Base-by-base conservation (phyloP, 2,113 vertebrate genomes). In the Micronycteris hirsuta region DNA sequence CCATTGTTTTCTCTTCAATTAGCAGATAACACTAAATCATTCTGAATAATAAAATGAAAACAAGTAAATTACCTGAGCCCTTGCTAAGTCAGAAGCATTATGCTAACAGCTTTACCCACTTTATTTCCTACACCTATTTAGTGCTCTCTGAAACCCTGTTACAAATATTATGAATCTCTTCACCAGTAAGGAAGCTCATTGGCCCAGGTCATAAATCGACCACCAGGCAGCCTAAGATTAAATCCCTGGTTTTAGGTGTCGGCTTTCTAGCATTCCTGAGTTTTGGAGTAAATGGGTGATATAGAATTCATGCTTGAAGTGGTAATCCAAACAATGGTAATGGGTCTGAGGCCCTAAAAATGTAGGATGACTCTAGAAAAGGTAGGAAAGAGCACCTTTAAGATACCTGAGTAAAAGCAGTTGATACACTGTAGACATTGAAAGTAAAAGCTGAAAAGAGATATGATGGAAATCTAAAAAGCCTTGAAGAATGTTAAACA, bases 21-120 rank as follows among this genome's bases (percentile, higher is more conserved):
- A 86, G 17, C 28, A 90, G 33, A 78, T 86, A 70, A 76, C 31
- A 49, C 38, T 56, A 52, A 71, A n/a, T 49, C 52, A 78, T 82
- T 94, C 47, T 74, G 41, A 96, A 70, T 76, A 91, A 91, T 58
- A 73, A 93, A 93, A 74, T 41, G 76, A 81, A 86, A 77, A 82
- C 31, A 77, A 71, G 10, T 83, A 67, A 77, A 93, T 83, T 78
- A 36, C 28, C 33, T 76, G 38, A 86, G 74, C 12, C 80, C 43
- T 49, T 73, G 41, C 58, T 63, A 81, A 76, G 16, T 95, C 73
- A 85, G 65, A 76, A 80, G 63, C 68, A 67, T 77, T 76, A 70
- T 45, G 28, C 26, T 77, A 68, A 70, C 19, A 76, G 11, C 26
- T 31, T 71, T 82, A 65, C 19, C 41, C 61, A 47, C 28, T 56